Conservation (phyloP, 2,797 vertebrate genomes). For the Gambusia yucatana region DNA sequence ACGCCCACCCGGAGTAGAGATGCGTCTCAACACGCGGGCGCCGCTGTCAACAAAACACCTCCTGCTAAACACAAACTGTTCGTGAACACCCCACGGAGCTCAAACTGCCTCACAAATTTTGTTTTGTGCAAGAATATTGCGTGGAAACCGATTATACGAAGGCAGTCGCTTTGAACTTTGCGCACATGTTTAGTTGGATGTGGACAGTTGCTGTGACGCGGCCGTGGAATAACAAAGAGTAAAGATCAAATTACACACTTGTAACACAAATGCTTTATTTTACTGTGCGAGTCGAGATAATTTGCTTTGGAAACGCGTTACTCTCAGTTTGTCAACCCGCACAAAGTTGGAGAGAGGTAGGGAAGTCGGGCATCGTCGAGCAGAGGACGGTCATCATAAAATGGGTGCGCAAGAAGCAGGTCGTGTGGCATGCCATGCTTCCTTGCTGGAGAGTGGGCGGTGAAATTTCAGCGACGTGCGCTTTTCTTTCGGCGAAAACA, state of each 20-base stretch:
- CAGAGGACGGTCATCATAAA: conserved; percentile 70
- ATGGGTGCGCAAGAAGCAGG: conserved; percentile 82
- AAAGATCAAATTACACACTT: conserved; percentile 71
- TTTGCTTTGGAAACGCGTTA: not conserved
- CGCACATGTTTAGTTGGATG: conserved; percentile 66
- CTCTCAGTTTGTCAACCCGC: not conserved
- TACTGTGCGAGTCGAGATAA: too few species aligned
- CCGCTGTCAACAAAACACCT: conserved; percentile 74
- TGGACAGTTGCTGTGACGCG: conserved; percentile 55
- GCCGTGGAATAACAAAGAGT: conserved; percentile 75
- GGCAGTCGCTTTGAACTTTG: conserved; percentile 54
- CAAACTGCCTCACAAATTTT: accelerated
- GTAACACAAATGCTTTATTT: not conserved
- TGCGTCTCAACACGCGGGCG: conserved; percentile 71
- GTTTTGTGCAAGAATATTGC: accelerated
- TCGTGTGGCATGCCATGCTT: conserved; percentile 80
- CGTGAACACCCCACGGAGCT: not conserved
- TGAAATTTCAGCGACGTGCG: conserved; percentile 68
- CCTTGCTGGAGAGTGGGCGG: conserved; percentile 81
- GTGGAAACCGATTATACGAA: not conserved
- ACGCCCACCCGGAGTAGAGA: conserved; percentile 76
- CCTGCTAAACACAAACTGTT: conserved; percentile 25
- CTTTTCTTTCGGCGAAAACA: conserved; percentile 69
- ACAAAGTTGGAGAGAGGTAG: conserved; percentile 10
- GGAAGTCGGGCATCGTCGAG: conserved; percentile 56